Percentiles rank a stretch among this genome's conserved stretches.
These are phyloP conservation scores for Strix aluco DNA, from an alignment of 2,113 vertebrate species.

Conservation along the genomic window DNA sequence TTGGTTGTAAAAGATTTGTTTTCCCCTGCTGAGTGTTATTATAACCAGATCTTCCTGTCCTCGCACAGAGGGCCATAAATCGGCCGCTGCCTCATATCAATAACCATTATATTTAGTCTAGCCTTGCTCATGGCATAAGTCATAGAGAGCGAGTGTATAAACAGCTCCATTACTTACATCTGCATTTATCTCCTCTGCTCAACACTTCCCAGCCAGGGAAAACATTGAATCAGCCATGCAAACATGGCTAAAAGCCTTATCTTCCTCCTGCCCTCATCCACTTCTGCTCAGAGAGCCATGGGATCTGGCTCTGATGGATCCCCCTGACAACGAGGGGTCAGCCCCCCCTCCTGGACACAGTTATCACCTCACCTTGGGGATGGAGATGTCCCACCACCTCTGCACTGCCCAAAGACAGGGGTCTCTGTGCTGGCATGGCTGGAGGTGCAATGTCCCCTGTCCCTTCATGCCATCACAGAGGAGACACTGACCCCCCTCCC, in stretches of 20 bases:
- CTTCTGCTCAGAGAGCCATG: accelerated
- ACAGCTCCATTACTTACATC: slow-evolving; percentile 24
- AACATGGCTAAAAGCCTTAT: neutral
- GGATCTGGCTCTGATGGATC: neutral
- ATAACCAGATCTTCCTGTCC: slow-evolving; percentile 37
- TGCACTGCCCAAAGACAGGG: neutral
- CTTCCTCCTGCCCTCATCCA: neutral
- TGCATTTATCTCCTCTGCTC: neutral
- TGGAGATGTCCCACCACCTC: neutral
- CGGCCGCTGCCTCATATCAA: neutral
- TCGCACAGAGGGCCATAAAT: neutral
- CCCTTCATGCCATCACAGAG: neutral
- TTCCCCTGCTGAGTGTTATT: neutral
- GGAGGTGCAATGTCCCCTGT: neutral
- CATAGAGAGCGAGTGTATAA: neutral
- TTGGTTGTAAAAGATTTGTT: neutral
- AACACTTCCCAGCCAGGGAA: neutral
- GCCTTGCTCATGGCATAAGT: neutral
- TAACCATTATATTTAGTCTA: slow-evolving; percentile 48
- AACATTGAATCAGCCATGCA: neutral
- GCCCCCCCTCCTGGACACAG: neutral
- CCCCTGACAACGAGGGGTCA: neutral
- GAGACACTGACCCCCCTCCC: neutral
- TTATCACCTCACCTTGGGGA: neutral
- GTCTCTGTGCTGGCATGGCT: neutral